A percentile compares a stretch with the other conserved stretches of the same genome.
Conservation (phyloP, 2,888 invertebrate species). For the Folsomia candida region DNA sequence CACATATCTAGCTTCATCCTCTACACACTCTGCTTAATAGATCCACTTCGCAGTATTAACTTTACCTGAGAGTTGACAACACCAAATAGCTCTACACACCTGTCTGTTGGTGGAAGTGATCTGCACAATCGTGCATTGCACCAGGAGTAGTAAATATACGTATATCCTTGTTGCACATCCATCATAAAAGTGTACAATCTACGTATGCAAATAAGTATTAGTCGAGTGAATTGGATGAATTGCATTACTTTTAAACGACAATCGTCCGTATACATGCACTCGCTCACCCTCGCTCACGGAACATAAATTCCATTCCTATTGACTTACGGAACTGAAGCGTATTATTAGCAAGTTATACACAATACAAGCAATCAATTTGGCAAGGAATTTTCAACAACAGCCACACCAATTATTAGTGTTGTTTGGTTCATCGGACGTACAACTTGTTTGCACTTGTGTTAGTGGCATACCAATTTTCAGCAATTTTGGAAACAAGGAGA, state of each 20-base stretch:
- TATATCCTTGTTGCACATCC: no score
- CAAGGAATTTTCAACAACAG: not conserved
- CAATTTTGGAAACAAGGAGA: no score
- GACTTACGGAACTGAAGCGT: not conserved
- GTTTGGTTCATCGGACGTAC: not conserved
- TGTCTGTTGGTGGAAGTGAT: not conserved
- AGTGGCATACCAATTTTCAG: no score
- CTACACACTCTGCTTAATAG: not conserved
- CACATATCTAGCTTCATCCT: not conserved
- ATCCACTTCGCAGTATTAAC: conserved; percentile 6
- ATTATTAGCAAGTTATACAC: not conserved
- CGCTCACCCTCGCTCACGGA: not conserved
- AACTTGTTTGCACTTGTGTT: no score
- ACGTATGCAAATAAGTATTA: not conserved
- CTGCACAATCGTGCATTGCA: conserved; percentile 2
- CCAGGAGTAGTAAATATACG: not conserved
- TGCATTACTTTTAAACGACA: not conserved
- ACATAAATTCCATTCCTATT: not conserved
- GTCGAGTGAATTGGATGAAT: not conserved
- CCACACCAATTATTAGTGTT: not conserved
- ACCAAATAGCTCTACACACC: not conserved
- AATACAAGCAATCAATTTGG: not conserved
- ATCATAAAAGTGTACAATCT: no score
- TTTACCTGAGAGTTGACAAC: conserved; percentile 20
- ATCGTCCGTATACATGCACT: not conserved